Base-by-base conservation (phyloP, 2,888 invertebrate species). In the Ptychoptera contaminata region DNA sequence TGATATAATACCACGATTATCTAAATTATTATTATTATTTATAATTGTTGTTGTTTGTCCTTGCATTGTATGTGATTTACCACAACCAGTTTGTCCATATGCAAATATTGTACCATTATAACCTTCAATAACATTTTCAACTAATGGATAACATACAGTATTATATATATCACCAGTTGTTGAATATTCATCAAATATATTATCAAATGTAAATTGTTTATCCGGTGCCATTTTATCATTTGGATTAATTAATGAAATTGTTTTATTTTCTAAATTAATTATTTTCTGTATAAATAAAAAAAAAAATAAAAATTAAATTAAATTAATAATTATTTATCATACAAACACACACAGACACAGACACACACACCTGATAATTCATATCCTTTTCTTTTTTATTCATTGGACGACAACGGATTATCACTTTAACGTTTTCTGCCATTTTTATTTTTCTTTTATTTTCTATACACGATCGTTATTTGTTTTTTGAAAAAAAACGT, bases 21-120 rank as follows among this genome's bases (percentile, higher is more conserved):
- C 16, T 34, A 34, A 34, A n/a, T 40, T 35, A 36, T 31, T 45
- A 34, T 47, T 40, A 12, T 32, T 41, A 11, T 32, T 16, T n/a
- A 29, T 40, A 9, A 44, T 35, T 30, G 41, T 16, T 7, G 31
- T 16, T 16, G 29, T 11, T 37, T 54, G 49, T 8, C 85, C 90
- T 59, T 87, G 86, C 90, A 92, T 92, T 10, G 87, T 84, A 59
- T 82, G 86, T 1, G 87, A 86, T 61, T 91, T 92, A 0, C 91
- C 91, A 59, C 88, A 87, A 0, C 91, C 90, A 1, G 90, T 91
- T 67, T 91, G 91, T 1, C 91, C 91, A 59, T 92, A 92, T 0
- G 91, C 91, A 63, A 92, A 91, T 43, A 92, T 86, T 0, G 91
- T 91, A 14, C 86, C 85, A 67, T 91, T 92, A 69, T 91, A 91